Evolutionary conservation across 2,888 invertebrate species (phyloP).

Genomic region (Lordiphosa andalusiaca): DNA sequence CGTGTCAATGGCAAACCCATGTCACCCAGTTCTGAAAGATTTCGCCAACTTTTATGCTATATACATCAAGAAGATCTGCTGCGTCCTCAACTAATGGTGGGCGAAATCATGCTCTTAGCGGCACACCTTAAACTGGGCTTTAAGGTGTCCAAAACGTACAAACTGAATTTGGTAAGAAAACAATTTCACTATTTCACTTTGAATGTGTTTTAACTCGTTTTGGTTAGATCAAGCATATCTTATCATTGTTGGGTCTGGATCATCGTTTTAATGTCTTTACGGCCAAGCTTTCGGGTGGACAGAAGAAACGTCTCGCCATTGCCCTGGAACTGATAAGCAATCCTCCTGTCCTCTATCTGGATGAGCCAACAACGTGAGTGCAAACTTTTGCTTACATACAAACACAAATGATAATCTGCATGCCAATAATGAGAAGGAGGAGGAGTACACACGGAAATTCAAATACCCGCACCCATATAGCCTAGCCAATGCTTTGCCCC

Average conservation of each 20-base stretch:
- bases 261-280: conserved; percentile 86
- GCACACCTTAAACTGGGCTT: conserved; percentile 90
- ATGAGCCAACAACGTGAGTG: conserved; percentile 91
- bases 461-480: conserved; percentile 10
- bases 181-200: neutral
- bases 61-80: conserved; percentile 92
- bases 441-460: conserved; percentile 25
- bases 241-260: conserved; percentile 87
- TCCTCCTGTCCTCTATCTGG: conserved; percentile 92
- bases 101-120: conserved; percentile 91
- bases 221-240: conserved; percentile 86
- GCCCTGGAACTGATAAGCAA: conserved; percentile 92
- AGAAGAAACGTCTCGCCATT: conserved; percentile 90
- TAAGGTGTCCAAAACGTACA: conserved; percentile 85
- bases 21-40: conserved; percentile 83
- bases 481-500: conserved; percentile 20
- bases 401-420: conserved; percentile 4
- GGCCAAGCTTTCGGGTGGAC: conserved; percentile 90
- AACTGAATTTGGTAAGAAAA: conserved; percentile 85
- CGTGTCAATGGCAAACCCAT: conserved; percentile 85
- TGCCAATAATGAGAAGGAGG: conserved; percentile 18
- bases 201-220: conserved; percentile 13
- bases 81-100: conserved; percentile 87
- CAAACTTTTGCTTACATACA: neutral
- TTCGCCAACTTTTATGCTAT: conserved; percentile 89